phyloP scores from a whole-genome alignment of 2,113 vertebrate species.

The Pedetes capensis region DNA sequence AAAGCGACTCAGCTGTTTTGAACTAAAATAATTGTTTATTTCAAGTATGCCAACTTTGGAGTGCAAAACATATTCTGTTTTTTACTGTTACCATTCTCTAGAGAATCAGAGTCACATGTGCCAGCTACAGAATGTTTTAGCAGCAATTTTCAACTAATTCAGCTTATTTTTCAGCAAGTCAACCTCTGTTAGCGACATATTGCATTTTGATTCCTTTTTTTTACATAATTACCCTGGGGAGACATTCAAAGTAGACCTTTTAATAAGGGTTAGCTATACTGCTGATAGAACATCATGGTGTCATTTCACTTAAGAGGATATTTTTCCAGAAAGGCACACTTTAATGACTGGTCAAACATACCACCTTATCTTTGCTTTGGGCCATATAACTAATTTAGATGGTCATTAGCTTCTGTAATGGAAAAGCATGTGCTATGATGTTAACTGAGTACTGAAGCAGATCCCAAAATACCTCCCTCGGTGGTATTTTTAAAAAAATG shows the following conservation, averaged over 20 bases:
- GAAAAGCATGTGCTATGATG: constrained; percentile 43
- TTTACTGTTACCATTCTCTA: constrained; percentile 23
- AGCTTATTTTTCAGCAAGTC: constrained; percentile 63
- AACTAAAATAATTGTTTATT: constrained; percentile 47
- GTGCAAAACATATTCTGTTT: neutral
- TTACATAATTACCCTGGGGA: constrained; percentile 53
- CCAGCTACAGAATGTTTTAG: constrained; percentile 6
- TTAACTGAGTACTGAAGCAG: constrained; percentile 72
- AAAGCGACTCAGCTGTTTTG: neutral
- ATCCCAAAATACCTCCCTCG: constrained; percentile 42
- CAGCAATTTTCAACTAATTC: constrained; percentile 37
- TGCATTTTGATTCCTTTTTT: constrained; percentile 57
- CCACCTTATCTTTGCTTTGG: constrained; percentile 74
- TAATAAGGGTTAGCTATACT: constrained; percentile 56
- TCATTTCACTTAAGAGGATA: constrained; percentile 69
- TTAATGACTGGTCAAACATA: constrained; percentile 80
- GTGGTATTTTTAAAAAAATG: constrained; percentile 4
- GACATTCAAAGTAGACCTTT: constrained; percentile 66
- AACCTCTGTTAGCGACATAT: constrained; percentile 28
- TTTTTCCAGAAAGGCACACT: constrained; percentile 71
- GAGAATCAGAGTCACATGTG: neutral
- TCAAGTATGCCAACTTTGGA: constrained; percentile 22
- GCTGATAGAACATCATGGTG: constrained; percentile 57
- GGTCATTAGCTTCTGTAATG: constrained; percentile 75
- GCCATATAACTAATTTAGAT: constrained; percentile 78